phyloP scores from a whole-genome alignment of 2,888 invertebrate species.

The Sturmia bella region DNA sequence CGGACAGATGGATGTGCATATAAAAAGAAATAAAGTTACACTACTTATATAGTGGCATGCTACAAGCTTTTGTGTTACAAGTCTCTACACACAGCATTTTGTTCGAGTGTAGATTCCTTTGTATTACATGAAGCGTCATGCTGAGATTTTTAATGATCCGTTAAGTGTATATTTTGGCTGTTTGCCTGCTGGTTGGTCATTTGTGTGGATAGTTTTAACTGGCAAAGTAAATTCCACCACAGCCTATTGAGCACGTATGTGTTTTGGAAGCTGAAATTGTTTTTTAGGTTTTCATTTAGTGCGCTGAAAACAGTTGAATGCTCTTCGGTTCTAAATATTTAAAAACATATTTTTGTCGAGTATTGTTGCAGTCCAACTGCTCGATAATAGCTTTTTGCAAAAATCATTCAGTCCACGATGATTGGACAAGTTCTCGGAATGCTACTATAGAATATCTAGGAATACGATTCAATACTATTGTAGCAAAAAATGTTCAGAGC shows the following conservation, averaged over 20 bases:
- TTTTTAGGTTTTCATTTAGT: conserved; percentile 16
- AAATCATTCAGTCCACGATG: too few relatives aligned
- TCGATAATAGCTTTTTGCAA: too few relatives aligned
- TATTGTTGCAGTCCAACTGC: too few relatives aligned
- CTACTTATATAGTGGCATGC: conserved; percentile 23
- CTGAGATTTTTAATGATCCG: conserved; percentile 66
- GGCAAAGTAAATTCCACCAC: background rate
- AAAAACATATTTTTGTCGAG: conserved; percentile 62
- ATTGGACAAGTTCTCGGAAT: too few relatives aligned
- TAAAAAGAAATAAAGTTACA: conserved; percentile 10
- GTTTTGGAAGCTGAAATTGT: conserved; percentile 36
- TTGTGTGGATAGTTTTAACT: conserved; percentile 24
- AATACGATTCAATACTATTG: too few relatives aligned
- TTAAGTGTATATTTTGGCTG: conserved; percentile 38
- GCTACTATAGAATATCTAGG: too few relatives aligned
- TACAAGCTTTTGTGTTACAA: conserved; percentile 28
- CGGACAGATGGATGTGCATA: background rate
- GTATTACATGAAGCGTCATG: conserved; percentile 53
- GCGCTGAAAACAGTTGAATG: conserved; percentile 20
- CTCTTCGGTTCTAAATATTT: conserved; percentile 47
- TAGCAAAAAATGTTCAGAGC: too few relatives aligned
- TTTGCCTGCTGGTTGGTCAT: conserved; percentile 13
- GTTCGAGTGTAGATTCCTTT: conserved; percentile 35
- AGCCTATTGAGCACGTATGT: conserved; percentile 54
- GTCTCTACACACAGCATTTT: conserved; percentile 24